These are phyloP conservation scores for Leptinotarsa peninsularis DNA, from an alignment of 2,888 invertebrate species.

Conservation along the genomic window DNA sequence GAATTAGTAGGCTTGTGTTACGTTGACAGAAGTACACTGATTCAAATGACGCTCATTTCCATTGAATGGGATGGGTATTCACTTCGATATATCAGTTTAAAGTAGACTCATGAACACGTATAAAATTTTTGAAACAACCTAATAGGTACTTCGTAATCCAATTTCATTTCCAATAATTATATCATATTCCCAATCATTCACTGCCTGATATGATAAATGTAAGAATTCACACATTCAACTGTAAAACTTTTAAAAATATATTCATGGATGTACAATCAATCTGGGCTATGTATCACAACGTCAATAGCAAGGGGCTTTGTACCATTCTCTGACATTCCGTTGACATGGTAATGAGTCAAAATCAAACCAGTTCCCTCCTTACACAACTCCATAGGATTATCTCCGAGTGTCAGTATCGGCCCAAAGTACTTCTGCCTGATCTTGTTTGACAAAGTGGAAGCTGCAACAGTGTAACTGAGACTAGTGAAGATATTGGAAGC, in stretches of 20 bases:
- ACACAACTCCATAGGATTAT: conserved; percentile 54
- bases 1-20: too few relatives aligned
- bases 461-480: conserved; percentile 60
- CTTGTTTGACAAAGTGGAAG: conserved; percentile 58
- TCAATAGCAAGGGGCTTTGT: conserved; percentile 57
- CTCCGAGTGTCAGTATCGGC: conserved; percentile 56
- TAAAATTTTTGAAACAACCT: too few relatives aligned
- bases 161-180: too few relatives aligned
- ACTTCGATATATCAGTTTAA: too few relatives aligned
- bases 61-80: too few relatives aligned
- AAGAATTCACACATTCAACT: too few relatives aligned
- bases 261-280: conserved; percentile 29
- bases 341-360: conserved; percentile 56
- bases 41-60: too few relatives aligned
- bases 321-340: conserved; percentile 58
- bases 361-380: conserved; percentile 58
- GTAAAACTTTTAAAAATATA: background rate
- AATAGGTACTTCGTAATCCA: too few relatives aligned
- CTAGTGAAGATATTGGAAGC: conserved; percentile 58
- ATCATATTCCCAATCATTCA: too few relatives aligned
- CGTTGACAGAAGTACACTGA: too few relatives aligned
- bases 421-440: conserved; percentile 61
- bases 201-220: too few relatives aligned
- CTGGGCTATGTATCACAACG: conserved; percentile 57
- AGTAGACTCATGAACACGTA: too few relatives aligned